These are phyloP conservation scores for Drosophila navojoa DNA, from an alignment of 1,140 invertebrate species.

Conservation along the genomic window DNA sequence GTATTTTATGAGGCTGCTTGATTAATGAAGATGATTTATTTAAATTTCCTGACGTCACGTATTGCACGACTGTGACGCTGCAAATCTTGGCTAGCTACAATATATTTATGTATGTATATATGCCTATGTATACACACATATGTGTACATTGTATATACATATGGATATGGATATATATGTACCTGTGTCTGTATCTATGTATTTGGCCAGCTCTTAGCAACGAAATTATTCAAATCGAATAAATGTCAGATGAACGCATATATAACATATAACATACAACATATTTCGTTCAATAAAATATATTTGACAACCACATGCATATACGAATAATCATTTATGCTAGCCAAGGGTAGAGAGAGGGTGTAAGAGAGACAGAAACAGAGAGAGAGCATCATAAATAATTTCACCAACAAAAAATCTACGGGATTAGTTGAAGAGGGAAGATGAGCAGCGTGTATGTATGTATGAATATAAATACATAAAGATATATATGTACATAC, in stretches of 20 bases:
- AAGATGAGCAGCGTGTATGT: slow-evolving; percentile 11
- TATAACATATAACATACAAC: slow-evolving; percentile 28
- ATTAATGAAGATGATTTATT: background rate
- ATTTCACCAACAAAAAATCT: slow-evolving; percentile 59
- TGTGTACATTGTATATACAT: background rate
- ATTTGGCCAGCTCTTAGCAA: slow-evolving; percentile 31
- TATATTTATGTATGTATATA: background rate
- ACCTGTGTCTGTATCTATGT: slow-evolving; percentile 1
- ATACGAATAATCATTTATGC: background rate
- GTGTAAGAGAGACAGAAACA: background rate
- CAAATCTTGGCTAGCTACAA: background rate
- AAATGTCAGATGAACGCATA: slow-evolving; percentile 25
- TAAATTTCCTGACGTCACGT: slow-evolving; percentile 6
- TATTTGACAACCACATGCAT: background rate
- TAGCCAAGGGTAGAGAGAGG: background rate
- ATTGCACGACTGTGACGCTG: background rate
- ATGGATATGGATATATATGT: no score
- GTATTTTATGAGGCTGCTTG: background rate
- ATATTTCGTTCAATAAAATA: slow-evolving; percentile 53
- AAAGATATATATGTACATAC: background rate
- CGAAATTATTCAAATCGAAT: slow-evolving; percentile 24
- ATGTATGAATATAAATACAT: background rate
- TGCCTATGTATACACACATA: background rate
- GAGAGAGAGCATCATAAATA: slow-evolving; percentile 61
- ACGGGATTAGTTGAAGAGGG: slow-evolving; percentile 45